Percentiles rank a stretch among this genome's conserved stretches.
Conservation (phyloP, 2,797 vertebrate species). For the Rhincodon typus region DNA sequence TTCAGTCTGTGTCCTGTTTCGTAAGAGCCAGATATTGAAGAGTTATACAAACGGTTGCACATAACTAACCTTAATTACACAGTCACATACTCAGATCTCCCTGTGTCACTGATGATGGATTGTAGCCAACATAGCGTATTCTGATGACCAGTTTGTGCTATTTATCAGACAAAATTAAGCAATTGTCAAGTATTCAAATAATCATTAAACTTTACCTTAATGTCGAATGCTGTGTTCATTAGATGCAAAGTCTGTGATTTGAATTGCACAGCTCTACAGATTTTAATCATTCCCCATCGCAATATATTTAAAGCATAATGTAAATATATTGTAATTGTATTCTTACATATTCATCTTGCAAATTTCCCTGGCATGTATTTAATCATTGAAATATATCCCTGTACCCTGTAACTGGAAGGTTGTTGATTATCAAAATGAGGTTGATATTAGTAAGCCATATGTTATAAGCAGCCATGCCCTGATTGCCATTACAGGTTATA, state of each 20-base stretch:
- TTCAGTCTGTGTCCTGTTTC: no score
- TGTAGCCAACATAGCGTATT: neutral
- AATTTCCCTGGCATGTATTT: neutral
- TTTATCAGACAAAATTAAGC: constrained; percentile 26
- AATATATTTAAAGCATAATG: constrained; percentile 20
- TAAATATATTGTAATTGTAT: neutral
- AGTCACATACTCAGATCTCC: neutral
- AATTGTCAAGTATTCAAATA: constrained; percentile 6
- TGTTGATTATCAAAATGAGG: neutral
- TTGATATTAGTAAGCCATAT: neutral
- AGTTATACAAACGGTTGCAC: neutral
- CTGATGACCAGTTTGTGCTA: constrained; percentile 2
- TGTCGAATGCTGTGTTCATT: no score
- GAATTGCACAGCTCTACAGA: neutral
- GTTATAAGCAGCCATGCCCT: neutral
- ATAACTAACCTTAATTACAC: neutral
- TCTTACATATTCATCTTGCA: neutral
- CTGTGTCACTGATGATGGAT: neutral
- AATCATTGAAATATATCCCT: neutral
- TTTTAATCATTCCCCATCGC: neutral
- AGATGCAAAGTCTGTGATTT: neutral
- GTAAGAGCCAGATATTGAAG: neutral
- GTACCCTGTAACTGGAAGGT: neutral
- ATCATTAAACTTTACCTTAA: constrained; percentile 4
- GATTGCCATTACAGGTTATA: neutral